These are phyloP conservation scores for Setophaga kirtlandii DNA, from an alignment of 2,113 vertebrate species.

Conservation along the genomic window DNA sequence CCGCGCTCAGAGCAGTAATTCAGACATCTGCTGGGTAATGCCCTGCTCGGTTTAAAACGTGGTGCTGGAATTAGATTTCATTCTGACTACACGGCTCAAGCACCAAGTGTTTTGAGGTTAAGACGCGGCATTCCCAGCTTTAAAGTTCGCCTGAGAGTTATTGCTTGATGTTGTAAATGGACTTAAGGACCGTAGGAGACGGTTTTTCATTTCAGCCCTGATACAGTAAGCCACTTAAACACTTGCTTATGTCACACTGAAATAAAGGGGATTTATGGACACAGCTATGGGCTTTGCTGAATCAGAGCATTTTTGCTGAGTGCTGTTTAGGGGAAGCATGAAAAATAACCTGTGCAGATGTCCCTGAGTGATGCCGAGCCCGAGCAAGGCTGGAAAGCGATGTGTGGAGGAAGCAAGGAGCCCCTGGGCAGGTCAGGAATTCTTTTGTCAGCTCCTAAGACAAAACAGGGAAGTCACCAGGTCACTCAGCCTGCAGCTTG, in stretches of 20 bases:
- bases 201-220: slow-evolving; percentile 54
- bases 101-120: slow-evolving; percentile 33
- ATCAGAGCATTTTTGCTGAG: slow-evolving; percentile 58
- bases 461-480: slow-evolving; percentile 60
- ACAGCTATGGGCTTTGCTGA: slow-evolving; percentile 43
- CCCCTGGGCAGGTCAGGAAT: slow-evolving; percentile 17
- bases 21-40: not conserved
- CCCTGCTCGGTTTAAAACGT: not conserved
- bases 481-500: not conserved
- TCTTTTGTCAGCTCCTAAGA: slow-evolving; percentile 54
- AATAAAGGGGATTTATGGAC: slow-evolving; percentile 67
- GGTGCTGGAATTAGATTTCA: not conserved
- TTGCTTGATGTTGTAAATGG: slow-evolving; percentile 46
- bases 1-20: not conserved
- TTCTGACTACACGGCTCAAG: not conserved
- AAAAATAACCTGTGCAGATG: slow-evolving; percentile 58
- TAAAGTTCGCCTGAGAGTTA: slow-evolving; percentile 45
- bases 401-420: not conserved
- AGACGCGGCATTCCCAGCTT: not conserved
- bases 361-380: not conserved
- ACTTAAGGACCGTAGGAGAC: slow-evolving; percentile 43
- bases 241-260: slow-evolving; percentile 65
- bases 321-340: not conserved
- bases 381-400: fast-evolving
- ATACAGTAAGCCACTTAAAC: slow-evolving; percentile 62